phyloP scores from a whole-genome alignment of 2,113 vertebrate species.

The Tragelaphus imberbis region DNA sequence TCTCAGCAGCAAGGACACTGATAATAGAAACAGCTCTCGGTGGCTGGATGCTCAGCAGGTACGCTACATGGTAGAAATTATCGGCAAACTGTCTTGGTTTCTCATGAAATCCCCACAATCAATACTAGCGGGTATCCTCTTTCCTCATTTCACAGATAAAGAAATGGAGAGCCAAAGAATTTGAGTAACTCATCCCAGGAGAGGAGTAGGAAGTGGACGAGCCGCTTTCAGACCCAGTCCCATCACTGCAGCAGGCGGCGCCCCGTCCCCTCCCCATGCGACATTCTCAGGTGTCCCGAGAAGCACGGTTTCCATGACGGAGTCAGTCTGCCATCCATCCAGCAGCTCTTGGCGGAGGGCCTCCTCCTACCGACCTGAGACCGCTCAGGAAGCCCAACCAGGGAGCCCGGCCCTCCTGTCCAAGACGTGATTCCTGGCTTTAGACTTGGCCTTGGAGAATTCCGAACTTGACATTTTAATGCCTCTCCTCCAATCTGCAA shows the following conservation, averaged over 20 bases:
- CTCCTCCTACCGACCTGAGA: fast-evolving
- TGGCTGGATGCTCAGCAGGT: fast-evolving
- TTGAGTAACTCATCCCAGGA: neutral
- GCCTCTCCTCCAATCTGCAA: neutral
- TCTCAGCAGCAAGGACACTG: fast-evolving
- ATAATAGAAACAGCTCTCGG: fast-evolving
- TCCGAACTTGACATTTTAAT: fast-evolving
- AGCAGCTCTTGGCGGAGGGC: fast-evolving
- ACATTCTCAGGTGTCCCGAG: fast-evolving
- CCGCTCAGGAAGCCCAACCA: fast-evolving
- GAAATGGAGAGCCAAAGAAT: neutral
- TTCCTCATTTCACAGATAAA: neutral
- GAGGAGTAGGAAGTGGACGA: fast-evolving
- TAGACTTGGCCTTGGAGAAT: neutral
- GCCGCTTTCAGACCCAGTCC: fast-evolving
- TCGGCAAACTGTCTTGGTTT: neutral
- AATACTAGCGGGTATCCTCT: fast-evolving
- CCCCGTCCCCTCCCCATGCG: fast-evolving
- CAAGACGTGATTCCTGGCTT: neutral
- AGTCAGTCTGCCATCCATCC: neutral
- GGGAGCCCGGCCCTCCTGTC: neutral
- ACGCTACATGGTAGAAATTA: fast-evolving
- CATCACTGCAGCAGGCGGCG: fast-evolving
- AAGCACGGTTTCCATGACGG: fast-evolving
- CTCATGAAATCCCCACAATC: neutral